Percentiles rank a stretch among this genome's conserved stretches.
phyloP scores from a whole-genome alignment of 2,113 vertebrate species.

The Montifringilla adamsi region DNA sequence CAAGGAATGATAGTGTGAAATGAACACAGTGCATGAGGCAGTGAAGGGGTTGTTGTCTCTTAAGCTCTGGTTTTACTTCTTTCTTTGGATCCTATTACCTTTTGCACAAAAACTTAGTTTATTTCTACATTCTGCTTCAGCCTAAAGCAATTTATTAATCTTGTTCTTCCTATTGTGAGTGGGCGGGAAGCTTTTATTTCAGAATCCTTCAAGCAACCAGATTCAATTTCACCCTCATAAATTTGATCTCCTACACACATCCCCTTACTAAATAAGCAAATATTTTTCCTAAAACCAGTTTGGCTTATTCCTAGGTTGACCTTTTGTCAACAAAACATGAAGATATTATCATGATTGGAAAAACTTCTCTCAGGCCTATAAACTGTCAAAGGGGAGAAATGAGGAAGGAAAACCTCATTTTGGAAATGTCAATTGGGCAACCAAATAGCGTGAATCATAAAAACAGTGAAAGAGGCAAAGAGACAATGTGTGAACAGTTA shows the following conservation, averaged over 20 bases:
- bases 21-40: neutral
- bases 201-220: slow-evolving; percentile 56
- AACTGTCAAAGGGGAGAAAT: neutral
- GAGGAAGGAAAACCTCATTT: neutral
- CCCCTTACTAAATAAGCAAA: slow-evolving; percentile 57
- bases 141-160: slow-evolving; percentile 37
- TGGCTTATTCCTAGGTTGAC: slow-evolving; percentile 50
- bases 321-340: slow-evolving; percentile 57
- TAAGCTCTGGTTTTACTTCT: neutral
- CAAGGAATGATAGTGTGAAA: neutral
- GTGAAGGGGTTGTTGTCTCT: neutral
- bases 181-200: slow-evolving; percentile 62
- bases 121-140: slow-evolving; percentile 35
- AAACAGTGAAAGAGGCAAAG: slow-evolving; percentile 15
- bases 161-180: slow-evolving; percentile 35
- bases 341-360: slow-evolving; percentile 38
- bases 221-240: slow-evolving; percentile 59
- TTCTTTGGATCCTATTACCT: slow-evolving; percentile 26
- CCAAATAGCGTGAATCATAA: slow-evolving; percentile 35
- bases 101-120: slow-evolving; percentile 29
- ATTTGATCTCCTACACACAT: slow-evolving; percentile 47
- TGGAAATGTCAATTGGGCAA: slow-evolving; percentile 33
- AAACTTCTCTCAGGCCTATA: slow-evolving; percentile 24
- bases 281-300: slow-evolving; percentile 58
- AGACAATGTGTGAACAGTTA: slow-evolving; percentile 35